Conservation (phyloP, 2,888 invertebrate species). For the Agriopis marginaria region DNA sequence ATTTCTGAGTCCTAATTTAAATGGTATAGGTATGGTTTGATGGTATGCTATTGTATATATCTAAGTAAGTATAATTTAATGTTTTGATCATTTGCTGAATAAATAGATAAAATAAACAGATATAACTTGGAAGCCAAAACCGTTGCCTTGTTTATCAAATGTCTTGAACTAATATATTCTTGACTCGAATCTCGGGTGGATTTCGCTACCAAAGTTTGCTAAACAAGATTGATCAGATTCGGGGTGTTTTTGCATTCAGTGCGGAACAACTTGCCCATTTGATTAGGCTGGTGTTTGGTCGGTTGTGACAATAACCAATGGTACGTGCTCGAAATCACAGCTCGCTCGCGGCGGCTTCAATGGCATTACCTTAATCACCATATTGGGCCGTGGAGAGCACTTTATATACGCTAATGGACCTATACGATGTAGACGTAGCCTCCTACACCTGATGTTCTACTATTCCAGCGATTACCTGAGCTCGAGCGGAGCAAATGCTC, state of each 20-base stretch:
- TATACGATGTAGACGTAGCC: constrained; percentile 44
- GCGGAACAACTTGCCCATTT: constrained; percentile 46
- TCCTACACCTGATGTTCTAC: constrained; percentile 32
- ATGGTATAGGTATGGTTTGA: too few species aligned
- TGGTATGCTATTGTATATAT: too few species aligned
- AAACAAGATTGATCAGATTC: constrained; percentile 34
- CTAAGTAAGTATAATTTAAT: too few species aligned
- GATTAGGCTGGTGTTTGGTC: constrained; percentile 44
- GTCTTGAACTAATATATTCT: constrained; percentile 48
- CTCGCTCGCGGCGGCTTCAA: constrained; percentile 55
- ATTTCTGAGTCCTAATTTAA: too few species aligned
- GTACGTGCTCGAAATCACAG: constrained; percentile 57
- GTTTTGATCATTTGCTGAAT: background rate
- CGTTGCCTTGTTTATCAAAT: constrained; percentile 46
- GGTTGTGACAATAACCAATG: constrained; percentile 53
- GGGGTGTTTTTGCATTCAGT: constrained; percentile 36
- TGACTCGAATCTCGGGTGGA: constrained; percentile 29
- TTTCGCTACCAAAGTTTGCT: constrained; percentile 36
- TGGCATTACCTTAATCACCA: constrained; percentile 76
- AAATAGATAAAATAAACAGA: background rate
- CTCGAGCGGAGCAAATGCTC: background rate
- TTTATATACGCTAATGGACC: constrained; percentile 64
- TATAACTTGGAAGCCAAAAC: constrained; percentile 9
- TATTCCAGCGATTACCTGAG: background rate
- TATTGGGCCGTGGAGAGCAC: constrained; percentile 67